Base-by-base conservation (phyloP, 92 coral and sea anemone genomes). In the Metridium senile region DNA sequence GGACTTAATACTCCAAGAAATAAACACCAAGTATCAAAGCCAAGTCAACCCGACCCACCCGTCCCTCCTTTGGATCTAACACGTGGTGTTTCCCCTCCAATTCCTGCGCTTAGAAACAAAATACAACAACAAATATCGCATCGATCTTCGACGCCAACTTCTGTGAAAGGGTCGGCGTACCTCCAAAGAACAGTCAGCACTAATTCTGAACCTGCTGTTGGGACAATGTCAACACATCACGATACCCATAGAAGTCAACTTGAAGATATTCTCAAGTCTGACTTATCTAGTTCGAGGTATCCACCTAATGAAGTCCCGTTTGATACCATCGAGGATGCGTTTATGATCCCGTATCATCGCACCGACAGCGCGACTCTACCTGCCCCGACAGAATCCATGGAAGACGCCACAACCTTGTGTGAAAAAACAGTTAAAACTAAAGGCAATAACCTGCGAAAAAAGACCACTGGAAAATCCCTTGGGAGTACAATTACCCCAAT, bases 331-430 rank as follows among this genome's bases (percentile, higher is more conserved):
- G 87, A 85, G 74, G 91, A 92, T 72, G 93, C 91, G 35, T 89
- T 92, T 53, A 87, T 89, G 91, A 81, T 92, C 20, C 97, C 97
- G 22, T 92, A 85, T 65, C 83, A 78, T 13, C 85, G 97, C 16
- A 89, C 97, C 11, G 68, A 87, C n/a, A 92, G 97, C 79, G 97
- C 97, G 25, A 92, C 97, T 11, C 89, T 92, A 27, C 89, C 81
- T 43, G 85, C 81, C 11, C 70, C 74, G 1, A 78, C 84, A n/a
- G 87, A 89, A 33, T 74, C 93, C 46, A 91, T 90, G 11, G 70
- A 57, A 10, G 68, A 45, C 32, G 19, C 62, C 23, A 62, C 66
- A 33, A 17, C 75, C 26, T 25, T n/a, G n/a, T n/a, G 39, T 11
- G 58, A 26, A 47, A 72, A 67, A 33, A 61, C 53, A 27, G 81